Evolutionary conservation across 2,797 vertebrate species (phyloP).

Genomic region (Rhinatrema bivittatum): DNA sequence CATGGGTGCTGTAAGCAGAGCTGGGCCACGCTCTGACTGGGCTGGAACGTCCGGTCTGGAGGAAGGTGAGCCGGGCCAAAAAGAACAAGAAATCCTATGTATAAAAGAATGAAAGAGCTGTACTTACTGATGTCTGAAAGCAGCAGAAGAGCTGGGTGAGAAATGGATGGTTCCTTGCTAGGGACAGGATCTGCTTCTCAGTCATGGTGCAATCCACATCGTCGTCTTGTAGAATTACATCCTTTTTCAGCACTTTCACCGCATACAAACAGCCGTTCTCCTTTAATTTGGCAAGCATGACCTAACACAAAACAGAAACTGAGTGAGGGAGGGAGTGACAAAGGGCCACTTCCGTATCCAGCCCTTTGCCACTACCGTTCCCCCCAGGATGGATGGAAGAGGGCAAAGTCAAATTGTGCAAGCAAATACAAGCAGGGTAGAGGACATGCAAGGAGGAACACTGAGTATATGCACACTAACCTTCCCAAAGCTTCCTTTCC

Average conservation of each 20-base stretch:
- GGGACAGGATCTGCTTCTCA: conserved; percentile 85
- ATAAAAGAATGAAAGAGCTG: no score
- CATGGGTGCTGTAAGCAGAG: no score
- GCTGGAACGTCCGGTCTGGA: no score
- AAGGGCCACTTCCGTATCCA: background rate
- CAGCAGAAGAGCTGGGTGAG: conserved; percentile 95
- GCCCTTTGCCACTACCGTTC: no score
- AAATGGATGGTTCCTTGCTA: conserved; percentile 87
- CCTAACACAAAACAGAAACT: conserved; percentile 48
- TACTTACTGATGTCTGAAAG: conserved; percentile 85
- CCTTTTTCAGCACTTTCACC: conserved; percentile 94
- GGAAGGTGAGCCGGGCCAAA: no score
- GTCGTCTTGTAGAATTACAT: conserved; percentile 93
- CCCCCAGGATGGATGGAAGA: no score
- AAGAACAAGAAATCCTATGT: no score
- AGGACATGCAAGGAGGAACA: no score
- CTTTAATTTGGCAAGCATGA: conserved; percentile 87
- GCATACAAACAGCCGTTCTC: conserved; percentile 76
- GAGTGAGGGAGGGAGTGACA: background rate
- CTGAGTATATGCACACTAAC: no score
- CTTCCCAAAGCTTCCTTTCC: conserved; percentile 97
- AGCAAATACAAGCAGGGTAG: no score
- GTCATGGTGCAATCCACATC: conserved; percentile 97
- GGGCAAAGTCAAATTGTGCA: no score
- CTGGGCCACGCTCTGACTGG: no score